Conservation (phyloP, 2,113 vertebrate genomes). For the Elephantulus edwardii region DNA sequence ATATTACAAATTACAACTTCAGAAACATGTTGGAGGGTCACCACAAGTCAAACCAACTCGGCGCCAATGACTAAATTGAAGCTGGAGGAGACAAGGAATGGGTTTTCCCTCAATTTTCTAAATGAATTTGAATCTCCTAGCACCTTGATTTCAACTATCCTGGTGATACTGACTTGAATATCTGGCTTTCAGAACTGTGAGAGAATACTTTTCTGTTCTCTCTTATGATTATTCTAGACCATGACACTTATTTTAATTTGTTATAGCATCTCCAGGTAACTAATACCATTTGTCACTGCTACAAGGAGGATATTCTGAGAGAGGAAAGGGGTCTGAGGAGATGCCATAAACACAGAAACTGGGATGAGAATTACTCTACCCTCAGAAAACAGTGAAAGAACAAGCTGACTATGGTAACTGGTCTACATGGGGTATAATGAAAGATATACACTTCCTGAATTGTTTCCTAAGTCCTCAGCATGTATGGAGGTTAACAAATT, state of each 20-base stretch:
- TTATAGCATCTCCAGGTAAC: background rate
- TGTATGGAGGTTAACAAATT: background rate
- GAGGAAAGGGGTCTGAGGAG: background rate
- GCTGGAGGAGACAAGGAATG: background rate
- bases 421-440: rapidly evolving
- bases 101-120: background rate
- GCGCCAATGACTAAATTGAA: background rate
- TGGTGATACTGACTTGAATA: background rate
- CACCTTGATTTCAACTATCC: background rate
- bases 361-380: too few species aligned
- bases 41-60: background rate
- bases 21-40: too few species aligned
- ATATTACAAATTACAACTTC: too few species aligned
- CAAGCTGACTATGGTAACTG: too few species aligned
- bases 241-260: background rate
- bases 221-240: background rate
- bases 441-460: background rate
- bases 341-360: background rate
- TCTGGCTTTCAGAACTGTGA: background rate
- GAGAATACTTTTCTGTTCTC: background rate
- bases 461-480: background rate
- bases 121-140: too few species aligned
- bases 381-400: background rate
- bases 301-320: background rate
- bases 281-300: background rate